Base-by-base conservation (phyloP, 53 echinoderm and acorn worm species). In the Zoroaster sp. region DNA sequence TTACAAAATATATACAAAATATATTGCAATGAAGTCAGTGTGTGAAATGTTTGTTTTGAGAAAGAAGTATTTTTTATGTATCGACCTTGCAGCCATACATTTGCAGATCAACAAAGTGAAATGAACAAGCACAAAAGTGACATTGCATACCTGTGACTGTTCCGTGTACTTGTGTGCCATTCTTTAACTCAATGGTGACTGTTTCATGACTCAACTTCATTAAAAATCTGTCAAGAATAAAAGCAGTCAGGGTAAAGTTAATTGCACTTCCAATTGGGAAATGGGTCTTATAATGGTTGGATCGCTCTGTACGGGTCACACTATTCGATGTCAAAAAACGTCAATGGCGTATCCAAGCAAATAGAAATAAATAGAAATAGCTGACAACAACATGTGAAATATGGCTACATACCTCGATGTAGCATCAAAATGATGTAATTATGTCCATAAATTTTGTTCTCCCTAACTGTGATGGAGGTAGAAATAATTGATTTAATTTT, bases 121-220 rank as follows among this genome's bases (percentile, higher is more conserved):
- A 38, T 73, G 32, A 88, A 43, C 40, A 66, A n/a, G n/a, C n/a
- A n/a, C n/a, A n/a, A n/a, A n/a, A n/a, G n/a, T n/a, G n/a, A n/a
- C n/a, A n/a, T n/a, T n/a, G n/a, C n/a, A n/a, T 54, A 97, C 97
- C 97, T 90, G 97, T 97, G 74, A 97, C 95, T 77, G 97, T 97
- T 59, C 97, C 97, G 76, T 97, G 97, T 54, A 95, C 97, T 86
- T 93, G 95, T 70, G 97, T 97, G 73, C 97, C 97, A 92, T 97
- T 97, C 89, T 97, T 97, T 74, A 97, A 73, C 59, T 97, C 97
- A 39, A 97, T 95, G 68, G 97, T 97, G 4, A 97, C 97, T 20
- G 97, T 97, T 75, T 97, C 97, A 87, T 97, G 97, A 76, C 97
- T 97, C 76, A 97, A 88, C 86, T 97, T 97, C 97, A 97, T 97